Base-by-base conservation (phyloP, 2,113 vertebrate species). In the Ctenodactylus gundi region DNA sequence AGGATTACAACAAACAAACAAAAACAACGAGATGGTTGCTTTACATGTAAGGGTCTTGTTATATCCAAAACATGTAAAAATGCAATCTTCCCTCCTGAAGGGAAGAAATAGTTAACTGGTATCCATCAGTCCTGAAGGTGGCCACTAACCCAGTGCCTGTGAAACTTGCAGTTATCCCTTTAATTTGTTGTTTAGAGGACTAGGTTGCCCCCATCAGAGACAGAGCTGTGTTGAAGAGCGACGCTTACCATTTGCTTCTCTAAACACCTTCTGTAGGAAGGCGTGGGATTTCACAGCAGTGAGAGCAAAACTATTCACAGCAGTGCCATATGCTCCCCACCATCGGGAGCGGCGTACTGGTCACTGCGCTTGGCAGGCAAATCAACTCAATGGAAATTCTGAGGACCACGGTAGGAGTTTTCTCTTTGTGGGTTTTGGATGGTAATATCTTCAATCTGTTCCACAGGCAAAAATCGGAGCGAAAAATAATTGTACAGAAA, bases 321-420 rank as follows among this genome's bases (percentile, higher is more conserved):
- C 97, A 91, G 97, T 86, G 95, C 95, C 97, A 97, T 97, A 97
- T 97, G 97, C 90, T 97, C 90, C 90, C 97, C 94, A 95, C 95
- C 96, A 96, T 96, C 97, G 94, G 96, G 94, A 97, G 96, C 84
- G 60, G 94, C 65, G 93, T 78, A 46, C 96, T 91, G 97, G 97
- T 97, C 96, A 97, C 93, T 86, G 93, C 34, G 55, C 90, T 97
- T 98, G 97, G 96, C 97, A 97, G 93, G 94, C 64, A 46, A 92
- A 95, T 92, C 94, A 96, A 67, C 85, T 96, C 96, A 88, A 92
- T 85, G 96, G 94, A 97, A 97, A 55, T 97, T 96, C 93, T 97
- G 90, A 95, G 58, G 96, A 95, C 93, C 94, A 96, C 88, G 96
- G 81, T 81, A 96, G 90, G 94, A 81, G 73, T 81, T 82, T 93